Evolutionary conservation across 1,140 invertebrate genomes (phyloP), one percentile per base, ranked within the genome.

Genomic region (Drosophila pruinosa): DNA sequence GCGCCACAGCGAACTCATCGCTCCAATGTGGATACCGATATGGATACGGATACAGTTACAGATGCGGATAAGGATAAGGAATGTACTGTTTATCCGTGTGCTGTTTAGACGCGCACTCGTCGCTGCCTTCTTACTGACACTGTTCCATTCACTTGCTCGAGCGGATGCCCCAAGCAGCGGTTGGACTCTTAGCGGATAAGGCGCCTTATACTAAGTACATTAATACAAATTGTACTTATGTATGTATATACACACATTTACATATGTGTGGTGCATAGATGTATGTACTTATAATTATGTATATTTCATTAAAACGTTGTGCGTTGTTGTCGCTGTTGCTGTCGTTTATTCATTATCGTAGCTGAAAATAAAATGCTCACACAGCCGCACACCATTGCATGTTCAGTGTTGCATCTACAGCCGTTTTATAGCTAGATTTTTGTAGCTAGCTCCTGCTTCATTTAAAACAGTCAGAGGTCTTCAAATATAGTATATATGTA

Each of bases 111-210:
- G 73, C 36, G 41, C 79, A 59, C 62, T 72, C 50, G 17, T 28
- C 6, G 41, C 52, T 54, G 62, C 50, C 75, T 56, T 75, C 59
- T 58, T 56, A 48, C 56, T 75, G 80, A 62, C 77, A 69, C 82
- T 86, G 82, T 58, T 58, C 52, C 57, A 68, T 68, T 45, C 58
- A 38, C 36, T 43, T 47, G 31, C 58, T 47, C 14, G 17, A 56
- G 48, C 73, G 81, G 73, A 75, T 73, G 75, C 67, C 15, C 15
- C 26, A 19, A 75, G 41, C 52, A 57, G 24, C 36, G 31, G 56
- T 50, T 72, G 36, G 67, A 64, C 70, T 63, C 62, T 85, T 80
- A 52, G 62, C 81, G 81, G 81, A 86, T 86, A 86, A 86, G 78
- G 57, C 56, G 62, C 68, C 43, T 24, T 45, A 21, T 63, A 70